Base-by-base conservation (phyloP, 2,888 invertebrate species). In the Allygus modestus region DNA sequence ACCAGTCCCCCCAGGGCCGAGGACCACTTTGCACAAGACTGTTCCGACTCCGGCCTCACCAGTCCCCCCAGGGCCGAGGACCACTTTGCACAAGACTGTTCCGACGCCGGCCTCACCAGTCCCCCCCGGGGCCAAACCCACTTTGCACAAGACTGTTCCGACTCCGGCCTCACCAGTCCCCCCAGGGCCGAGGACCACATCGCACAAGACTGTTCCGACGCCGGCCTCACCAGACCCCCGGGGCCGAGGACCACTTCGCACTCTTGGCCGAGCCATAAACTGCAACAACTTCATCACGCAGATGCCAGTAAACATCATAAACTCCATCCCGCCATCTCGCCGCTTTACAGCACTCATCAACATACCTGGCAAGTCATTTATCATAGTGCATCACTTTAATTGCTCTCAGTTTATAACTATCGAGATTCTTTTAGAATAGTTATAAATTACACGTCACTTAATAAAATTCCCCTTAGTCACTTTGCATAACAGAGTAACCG, bases 231-330 rank as follows among this genome's bases (percentile, higher is more conserved):
- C 12, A 12, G 12, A 1, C 17, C 46, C 17, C 46, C 15, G 1
- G 17, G 17, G 12, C 12, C 12, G 7, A 11, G 12, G 12, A 46
- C 46, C 46, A 46, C 54, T 20, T 54, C 54, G 54, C 54, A 28
- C 65, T 71, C 71, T 37, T 71, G 71, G 20, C 37, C 1, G 37
- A 7, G 23, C 71, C 20, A 71, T 71, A 71, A 71, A 71, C 41
- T 7, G 71, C 41, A 41, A 71, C 71, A 71, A 41, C 71, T 71
- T 71, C 71, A 71, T 71, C 71, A 71, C 71, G 71, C 41, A 41
- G 7, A 1, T 20, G 71, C 41, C 23, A n/a, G 37, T 71, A 41
- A 37, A 71, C 71, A 71, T 71, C 71, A 41, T 71, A 71, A 71
- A 71, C 71, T 41, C 71, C 71, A 20, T 41, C 5, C 69, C 31